These are phyloP conservation scores for Pangasianodon hypophthalmus DNA, from an alignment of 2,113 vertebrate genomes.

Conservation along the genomic window DNA sequence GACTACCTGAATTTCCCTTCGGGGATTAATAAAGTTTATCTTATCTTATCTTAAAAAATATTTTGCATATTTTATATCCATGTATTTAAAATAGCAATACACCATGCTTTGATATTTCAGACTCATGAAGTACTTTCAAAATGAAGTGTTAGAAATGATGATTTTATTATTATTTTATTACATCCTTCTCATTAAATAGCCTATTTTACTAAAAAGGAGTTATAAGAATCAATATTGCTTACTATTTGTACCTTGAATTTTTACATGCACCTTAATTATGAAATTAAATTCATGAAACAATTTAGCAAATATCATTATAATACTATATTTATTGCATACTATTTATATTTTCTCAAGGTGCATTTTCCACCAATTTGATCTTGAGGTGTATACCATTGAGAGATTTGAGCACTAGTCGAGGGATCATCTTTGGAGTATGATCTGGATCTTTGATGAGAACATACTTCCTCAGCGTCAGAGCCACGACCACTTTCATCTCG, in stretches of 20 bases:
- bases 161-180: background rate
- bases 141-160: background rate
- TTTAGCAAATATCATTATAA: background rate
- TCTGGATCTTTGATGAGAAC: conserved; percentile 70
- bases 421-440: conserved; percentile 61
- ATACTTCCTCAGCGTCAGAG: conserved; percentile 77
- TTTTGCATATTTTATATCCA: background rate
- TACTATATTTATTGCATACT: background rate
- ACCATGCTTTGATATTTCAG: background rate
- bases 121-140: background rate
- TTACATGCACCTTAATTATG: background rate
- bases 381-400: conserved; percentile 78
- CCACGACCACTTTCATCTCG: conserved; percentile 81
- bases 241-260: background rate
- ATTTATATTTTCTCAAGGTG: conserved; percentile 6
- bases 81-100: background rate
- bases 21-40: too few relatives aligned
- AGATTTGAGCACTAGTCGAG: conserved; percentile 73
- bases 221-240: background rate
- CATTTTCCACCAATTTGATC: conserved; percentile 65
- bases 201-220: background rate
- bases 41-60: too few relatives aligned
- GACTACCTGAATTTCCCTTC: too few relatives aligned
- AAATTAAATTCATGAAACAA: background rate
- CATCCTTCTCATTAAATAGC: background rate